Percentiles rank a stretch among this genome's conserved stretches.
Evolutionary conservation across 2,888 invertebrate species (phyloP).

Genomic region (Mongoloraphidia duomilia): DNA sequence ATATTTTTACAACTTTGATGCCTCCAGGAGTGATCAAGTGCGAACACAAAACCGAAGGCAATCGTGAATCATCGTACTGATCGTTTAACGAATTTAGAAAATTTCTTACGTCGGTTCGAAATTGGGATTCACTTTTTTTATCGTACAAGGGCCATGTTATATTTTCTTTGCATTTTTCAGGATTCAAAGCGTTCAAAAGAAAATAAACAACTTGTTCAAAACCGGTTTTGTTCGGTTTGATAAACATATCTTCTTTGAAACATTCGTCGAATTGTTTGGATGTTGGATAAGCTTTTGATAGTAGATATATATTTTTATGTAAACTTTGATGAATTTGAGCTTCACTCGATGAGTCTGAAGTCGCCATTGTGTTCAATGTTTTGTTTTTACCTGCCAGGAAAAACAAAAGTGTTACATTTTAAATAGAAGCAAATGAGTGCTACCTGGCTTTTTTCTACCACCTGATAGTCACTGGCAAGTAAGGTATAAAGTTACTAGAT

Average conservation of each 20-base stretch:
- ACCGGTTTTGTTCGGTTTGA: slow-evolving; percentile 25
- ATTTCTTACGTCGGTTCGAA: slow-evolving; percentile 22
- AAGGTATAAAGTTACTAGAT: no score
- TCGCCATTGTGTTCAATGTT: no score
- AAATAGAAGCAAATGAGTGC: no score
- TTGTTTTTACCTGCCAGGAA: no score
- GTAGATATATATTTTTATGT: slow-evolving; percentile 21
- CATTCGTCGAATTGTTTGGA: slow-evolving; percentile 20
- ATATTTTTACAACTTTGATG: slow-evolving; percentile 22
- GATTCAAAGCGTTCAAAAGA: slow-evolving; percentile 22
- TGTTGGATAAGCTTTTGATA: slow-evolving; percentile 21
- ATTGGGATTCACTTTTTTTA: slow-evolving; percentile 21
- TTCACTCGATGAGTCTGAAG: no score
- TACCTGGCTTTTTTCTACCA: no score
- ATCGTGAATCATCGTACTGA: slow-evolving; percentile 21
- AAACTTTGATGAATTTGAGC: slow-evolving; percentile 20
- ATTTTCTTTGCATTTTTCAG: slow-evolving; percentile 21
- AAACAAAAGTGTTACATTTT: no score
- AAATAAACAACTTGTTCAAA: slow-evolving; percentile 25
- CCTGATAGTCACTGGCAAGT: no score
- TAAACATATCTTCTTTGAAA: slow-evolving; percentile 26
- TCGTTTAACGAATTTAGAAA: slow-evolving; percentile 22
- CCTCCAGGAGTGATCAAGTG: slow-evolving; percentile 27
- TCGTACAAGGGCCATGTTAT: slow-evolving; percentile 23
- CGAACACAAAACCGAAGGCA: slow-evolving; percentile 23